Base-by-base conservation (phyloP, 1,140 invertebrate genomes). In the Aphaenogaster ashmeadi region DNA sequence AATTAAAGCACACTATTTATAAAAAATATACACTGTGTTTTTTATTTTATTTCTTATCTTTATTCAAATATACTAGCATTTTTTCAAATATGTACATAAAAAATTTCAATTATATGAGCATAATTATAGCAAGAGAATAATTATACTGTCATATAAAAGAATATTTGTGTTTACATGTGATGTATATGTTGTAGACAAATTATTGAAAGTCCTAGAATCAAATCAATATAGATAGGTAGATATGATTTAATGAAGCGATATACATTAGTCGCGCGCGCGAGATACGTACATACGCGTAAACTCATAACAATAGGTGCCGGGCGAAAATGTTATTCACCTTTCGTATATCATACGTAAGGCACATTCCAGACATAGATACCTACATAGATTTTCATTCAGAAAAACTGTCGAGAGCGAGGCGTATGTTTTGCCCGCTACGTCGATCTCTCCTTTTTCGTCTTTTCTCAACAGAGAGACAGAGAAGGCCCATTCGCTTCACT, bases 381-480 rank as follows among this genome's bases (percentile, higher is more conserved):
- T 27, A 27, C 27, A 27, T 21, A 72, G 54, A 33, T 4, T 85
- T 77, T 38, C 33, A 64, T 77, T 66, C 3, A 54, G 18, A 86
- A 86, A 79, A 86, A 47, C 6, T 44, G 0, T 11, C 21, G 64
- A 69, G n/a, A 33, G 1, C 13, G 18, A 66, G 52, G 13, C 33
- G 13, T 11, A 56, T 18, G n/a, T 86, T 77, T 77, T 15, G 44
- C 5, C 47, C 18, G 13, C 13, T 15, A n/a, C 4, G 27, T 50
- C 38, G 64, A 54, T 69, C 13, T 41, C n/a, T 38, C 36, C 9
- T 11, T 74, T 18, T 66, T 47, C 36, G 7, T 21, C n/a, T 66
- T 62, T 74, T 72, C 60, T 66, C 36, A 18, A 18, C 27, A 27
- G 27, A 27, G 27, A 27, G 27, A 27, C 13, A 44, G 64, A 27